A percentile compares a stretch with the other conserved stretches of the same genome.
phyloP scores from a whole-genome alignment of 2,113 vertebrate species.

The Athene noctua region DNA sequence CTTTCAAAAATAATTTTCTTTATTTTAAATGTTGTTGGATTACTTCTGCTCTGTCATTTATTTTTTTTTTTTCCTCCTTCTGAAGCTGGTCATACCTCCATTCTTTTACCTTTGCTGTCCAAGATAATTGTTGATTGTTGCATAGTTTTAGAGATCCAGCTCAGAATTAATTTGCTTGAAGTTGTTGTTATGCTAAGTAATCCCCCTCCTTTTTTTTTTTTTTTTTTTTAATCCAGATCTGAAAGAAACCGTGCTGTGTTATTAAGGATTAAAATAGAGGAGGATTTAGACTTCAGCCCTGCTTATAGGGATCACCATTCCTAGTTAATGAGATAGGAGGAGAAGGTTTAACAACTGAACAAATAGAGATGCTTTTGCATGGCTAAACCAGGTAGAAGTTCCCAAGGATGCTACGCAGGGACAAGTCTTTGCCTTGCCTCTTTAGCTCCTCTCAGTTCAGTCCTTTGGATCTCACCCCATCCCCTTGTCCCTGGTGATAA shows the following conservation, averaged over 20 bases:
- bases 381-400: not conserved
- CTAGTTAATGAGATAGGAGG: slow-evolving; percentile 70
- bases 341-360: not conserved
- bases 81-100: not conserved
- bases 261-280: slow-evolving; percentile 74
- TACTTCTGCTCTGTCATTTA: not conserved
- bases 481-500: not conserved
- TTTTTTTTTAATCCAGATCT: slow-evolving; percentile 32
- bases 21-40: not conserved
- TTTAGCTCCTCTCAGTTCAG: not conserved
- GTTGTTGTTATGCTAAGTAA: slow-evolving; percentile 59
- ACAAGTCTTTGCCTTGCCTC: not conserved
- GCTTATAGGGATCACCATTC: slow-evolving; percentile 71
- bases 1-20: not conserved
- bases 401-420: not conserved
- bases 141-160: not conserved
- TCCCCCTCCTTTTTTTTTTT: not conserved
- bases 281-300: slow-evolving; percentile 65
- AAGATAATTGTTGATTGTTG: not conserved
- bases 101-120: not conserved
- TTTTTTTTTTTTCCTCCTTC: no score
- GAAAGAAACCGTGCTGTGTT: slow-evolving; percentile 69
- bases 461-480: not conserved
- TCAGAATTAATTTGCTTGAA: not conserved
- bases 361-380: not conserved